Evolutionary conservation across 2,797 vertebrate species (phyloP).

Genomic region (Premnoplex brunnescens): DNA sequence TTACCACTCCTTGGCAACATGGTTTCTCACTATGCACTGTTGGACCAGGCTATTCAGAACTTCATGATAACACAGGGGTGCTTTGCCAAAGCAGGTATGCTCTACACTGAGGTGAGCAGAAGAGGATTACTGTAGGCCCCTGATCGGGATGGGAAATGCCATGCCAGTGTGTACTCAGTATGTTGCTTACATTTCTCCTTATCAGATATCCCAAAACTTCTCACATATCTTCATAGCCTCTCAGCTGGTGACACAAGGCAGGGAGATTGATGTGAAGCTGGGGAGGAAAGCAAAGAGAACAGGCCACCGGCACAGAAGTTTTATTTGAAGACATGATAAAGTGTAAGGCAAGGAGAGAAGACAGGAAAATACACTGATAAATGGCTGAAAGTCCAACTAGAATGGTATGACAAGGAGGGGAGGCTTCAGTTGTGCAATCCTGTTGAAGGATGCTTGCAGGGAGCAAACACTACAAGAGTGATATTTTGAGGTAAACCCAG

Average conservation of each 20-base stretch:
- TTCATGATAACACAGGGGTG: accelerated
- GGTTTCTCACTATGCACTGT: accelerated
- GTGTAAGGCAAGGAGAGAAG: not conserved
- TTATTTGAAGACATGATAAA: not conserved
- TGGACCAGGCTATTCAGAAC: not conserved
- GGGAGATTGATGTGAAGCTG: not conserved
- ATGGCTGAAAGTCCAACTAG: not conserved
- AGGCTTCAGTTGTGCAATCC: not conserved
- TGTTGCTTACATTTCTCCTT: not conserved
- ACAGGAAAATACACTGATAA: not conserved
- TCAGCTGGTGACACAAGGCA: not conserved
- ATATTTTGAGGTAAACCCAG: not conserved
- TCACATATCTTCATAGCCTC: not conserved
- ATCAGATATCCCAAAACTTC: not conserved
- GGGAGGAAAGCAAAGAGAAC: not conserved
- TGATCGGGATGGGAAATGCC: accelerated
- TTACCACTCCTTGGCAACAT: accelerated
- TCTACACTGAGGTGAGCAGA: not conserved
- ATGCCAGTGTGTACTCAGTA: not conserved
- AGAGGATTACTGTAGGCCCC: not conserved
- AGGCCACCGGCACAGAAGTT: accelerated
- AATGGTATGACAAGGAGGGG: accelerated
- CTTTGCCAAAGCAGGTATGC: not conserved
- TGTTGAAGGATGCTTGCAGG: not conserved
- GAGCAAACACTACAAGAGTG: not conserved